phyloP scores from a whole-genome alignment of 2,797 vertebrate species.

The Thripadectes ignobilis region DNA sequence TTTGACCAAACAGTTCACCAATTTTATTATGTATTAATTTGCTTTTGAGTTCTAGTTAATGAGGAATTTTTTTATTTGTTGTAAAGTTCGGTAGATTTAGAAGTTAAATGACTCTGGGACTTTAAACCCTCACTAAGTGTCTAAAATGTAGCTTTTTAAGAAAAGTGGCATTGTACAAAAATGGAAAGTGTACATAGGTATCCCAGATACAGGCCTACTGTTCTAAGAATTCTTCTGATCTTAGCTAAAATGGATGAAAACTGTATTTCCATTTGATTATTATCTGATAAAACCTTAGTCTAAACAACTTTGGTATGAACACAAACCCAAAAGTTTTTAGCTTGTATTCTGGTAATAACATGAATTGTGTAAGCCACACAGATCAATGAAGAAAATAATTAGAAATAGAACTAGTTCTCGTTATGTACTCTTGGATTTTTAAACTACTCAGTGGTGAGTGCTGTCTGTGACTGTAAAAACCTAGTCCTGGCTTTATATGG shows the following conservation, averaged over 20 bases:
- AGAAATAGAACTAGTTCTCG: background rate
- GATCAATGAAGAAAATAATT: background rate
- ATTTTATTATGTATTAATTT: background rate
- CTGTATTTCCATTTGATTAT: background rate
- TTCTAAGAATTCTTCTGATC: background rate
- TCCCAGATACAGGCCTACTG: background rate
- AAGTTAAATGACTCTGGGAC: background rate
- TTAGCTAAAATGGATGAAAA: background rate
- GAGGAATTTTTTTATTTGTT: background rate
- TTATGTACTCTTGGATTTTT: background rate
- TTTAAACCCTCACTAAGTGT: background rate
- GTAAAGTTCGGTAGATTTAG: background rate
- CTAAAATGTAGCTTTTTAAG: background rate
- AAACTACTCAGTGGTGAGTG: background rate
- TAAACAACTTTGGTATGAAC: background rate
- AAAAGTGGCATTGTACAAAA: background rate
- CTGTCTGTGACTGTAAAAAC: background rate
- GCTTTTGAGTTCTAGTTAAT: background rate
- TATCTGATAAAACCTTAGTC: background rate
- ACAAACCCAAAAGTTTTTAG: background rate
- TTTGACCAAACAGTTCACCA: background rate
- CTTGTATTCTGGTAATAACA: background rate
- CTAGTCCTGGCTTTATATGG: background rate
- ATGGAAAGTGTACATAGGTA: rapidly evolving
- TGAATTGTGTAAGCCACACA: background rate